Conservation (phyloP, 64 coral and sea anemone species). For the Platygyra sinensis region DNA sequence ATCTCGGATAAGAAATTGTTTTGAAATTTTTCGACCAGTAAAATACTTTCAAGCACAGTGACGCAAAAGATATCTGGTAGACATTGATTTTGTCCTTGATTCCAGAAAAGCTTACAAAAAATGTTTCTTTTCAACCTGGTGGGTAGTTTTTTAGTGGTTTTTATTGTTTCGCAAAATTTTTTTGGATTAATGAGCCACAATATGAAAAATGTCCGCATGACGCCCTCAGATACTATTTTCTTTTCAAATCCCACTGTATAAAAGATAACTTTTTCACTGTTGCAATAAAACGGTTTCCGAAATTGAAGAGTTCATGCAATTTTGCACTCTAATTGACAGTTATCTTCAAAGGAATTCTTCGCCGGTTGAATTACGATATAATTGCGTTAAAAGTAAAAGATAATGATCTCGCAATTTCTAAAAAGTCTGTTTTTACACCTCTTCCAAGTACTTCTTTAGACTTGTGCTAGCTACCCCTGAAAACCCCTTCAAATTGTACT, state of each 20-base stretch:
- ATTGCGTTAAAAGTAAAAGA: conserved; percentile 20
- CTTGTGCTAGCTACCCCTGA: background rate
- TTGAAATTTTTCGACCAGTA: conserved; percentile 11
- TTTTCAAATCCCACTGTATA: background rate
- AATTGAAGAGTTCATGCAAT: background rate
- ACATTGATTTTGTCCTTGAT: background rate
- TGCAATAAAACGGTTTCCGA: background rate
- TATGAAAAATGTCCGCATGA: conserved; percentile 4
- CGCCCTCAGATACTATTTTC: background rate
- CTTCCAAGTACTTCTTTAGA: background rate
- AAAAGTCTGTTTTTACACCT: background rate
- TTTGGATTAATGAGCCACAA: conserved; percentile 17
- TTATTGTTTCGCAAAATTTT: conserved; percentile 21
- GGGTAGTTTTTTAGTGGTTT: conserved; percentile 26
- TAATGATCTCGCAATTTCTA: conserved; percentile 12
- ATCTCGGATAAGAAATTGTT: background rate
- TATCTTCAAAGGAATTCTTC: conserved; percentile 1
- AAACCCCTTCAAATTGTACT: background rate
- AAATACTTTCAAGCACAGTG: background rate
- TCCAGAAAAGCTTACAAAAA: background rate
- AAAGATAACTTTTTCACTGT: background rate
- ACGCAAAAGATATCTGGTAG: conserved; percentile 2
- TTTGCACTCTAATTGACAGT: background rate
- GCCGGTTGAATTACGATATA: background rate
- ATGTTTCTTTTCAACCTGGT: background rate